A percentile compares a stretch with the other conserved stretches of the same genome.
Evolutionary conservation across 2,888 invertebrate genomes (phyloP).

Genomic region (Sinelater perroti): DNA sequence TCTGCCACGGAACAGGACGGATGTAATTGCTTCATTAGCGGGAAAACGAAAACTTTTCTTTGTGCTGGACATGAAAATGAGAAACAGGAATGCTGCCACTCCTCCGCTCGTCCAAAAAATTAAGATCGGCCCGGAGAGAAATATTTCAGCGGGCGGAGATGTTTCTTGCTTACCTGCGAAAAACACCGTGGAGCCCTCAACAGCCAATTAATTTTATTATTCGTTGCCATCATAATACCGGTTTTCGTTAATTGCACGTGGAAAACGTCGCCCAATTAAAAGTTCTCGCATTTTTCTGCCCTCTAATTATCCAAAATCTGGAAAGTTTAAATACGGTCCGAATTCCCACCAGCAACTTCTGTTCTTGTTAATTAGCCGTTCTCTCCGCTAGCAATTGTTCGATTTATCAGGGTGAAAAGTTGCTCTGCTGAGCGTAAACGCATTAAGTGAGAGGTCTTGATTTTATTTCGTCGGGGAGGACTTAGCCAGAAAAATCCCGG

Average conservation of each 20-base stretch:
- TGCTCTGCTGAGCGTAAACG: slow-evolving; percentile 12
- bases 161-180: no score
- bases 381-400: background rate
- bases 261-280: slow-evolving; percentile 20
- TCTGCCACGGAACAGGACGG: slow-evolving; percentile 5
- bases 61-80: no score
- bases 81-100: no score
- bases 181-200: slow-evolving; percentile 10
- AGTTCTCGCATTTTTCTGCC: slow-evolving; percentile 16
- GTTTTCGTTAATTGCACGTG: slow-evolving; percentile 19
- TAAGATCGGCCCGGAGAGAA: no score
- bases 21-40: slow-evolving; percentile 11
- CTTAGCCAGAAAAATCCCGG: slow-evolving; percentile 31
- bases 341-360: slow-evolving; percentile 6
- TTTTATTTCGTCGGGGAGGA: slow-evolving; percentile 19
- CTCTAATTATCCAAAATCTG: slow-evolving; percentile 24
- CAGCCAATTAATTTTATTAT: slow-evolving; percentile 19
- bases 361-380: slow-evolving; percentile 12
- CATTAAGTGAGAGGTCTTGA: slow-evolving; percentile 20
- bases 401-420: slow-evolving; percentile 18
- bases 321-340: slow-evolving; percentile 19
- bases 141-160: no score
- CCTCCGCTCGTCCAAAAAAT: no score
- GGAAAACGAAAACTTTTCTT: slow-evolving; percentile 1
- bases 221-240: slow-evolving; percentile 9